Evolutionary conservation across 2,888 invertebrate species (phyloP), one percentile per base, ranked within the genome.

Genomic region (Oegoconia quadripuncta): DNA sequence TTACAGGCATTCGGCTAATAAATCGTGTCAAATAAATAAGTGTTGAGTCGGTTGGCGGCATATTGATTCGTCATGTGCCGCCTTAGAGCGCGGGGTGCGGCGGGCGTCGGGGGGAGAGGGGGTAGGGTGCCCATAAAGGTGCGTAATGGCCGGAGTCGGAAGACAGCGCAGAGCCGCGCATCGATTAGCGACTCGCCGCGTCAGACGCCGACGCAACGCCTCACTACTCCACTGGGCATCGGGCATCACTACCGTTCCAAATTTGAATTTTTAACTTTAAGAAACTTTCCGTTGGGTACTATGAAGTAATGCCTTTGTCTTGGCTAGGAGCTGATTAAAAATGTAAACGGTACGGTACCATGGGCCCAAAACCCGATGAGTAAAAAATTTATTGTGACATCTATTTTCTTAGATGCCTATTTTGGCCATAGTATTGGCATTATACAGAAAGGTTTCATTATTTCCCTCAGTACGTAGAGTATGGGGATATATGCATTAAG

Each of bases 101-200:
- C 40, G 69, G 64, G 64, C 64, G 65, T 52, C n/a, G n/a, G n/a
- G n/a, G n/a, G n/a, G n/a, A n/a, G 59, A 52, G 66, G 68, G 65
- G 67, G 63, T 64, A 62, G 74, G 80, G 76, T 76, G 82, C 88
- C 91, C 90, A 91, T 91, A 91, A 91, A 91, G 91, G 91, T 92
- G 92, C 92, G 92, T 92, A 92, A 92, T 91, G 90, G 91, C 88
- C 89, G 89, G 86, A 78, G 84, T 86, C 88, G 90, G 90, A 90
- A 91, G 90, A 89, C 88, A 89, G 89, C 90, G 91, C 88, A 91
- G 90, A 89, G 81, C 74, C 82, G 90, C 90, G 90, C 91, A 91
- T 91, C 91, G 91, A 91, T 91, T 91, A 90, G 90, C 75, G 86
- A n/a, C 86, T 82, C 88, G 84, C 81, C 88, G 87, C 83, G 73